A percentile compares a stretch with the other conserved stretches of the same genome.
These are phyloP conservation scores for Rhamnusium bicolor DNA, from an alignment of 2,888 invertebrate species.

Conservation along the genomic window DNA sequence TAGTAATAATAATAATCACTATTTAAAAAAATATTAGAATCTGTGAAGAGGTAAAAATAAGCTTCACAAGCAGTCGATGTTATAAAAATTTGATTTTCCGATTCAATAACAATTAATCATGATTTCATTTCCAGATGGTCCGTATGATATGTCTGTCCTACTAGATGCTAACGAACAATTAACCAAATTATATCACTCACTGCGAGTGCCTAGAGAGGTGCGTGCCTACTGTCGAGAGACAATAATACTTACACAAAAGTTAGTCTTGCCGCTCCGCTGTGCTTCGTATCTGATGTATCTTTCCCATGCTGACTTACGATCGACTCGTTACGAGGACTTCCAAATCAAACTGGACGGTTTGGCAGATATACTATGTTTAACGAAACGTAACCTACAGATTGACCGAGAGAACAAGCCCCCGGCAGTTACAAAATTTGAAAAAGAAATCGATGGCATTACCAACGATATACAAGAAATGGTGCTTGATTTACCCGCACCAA, in stretches of 20 bases:
- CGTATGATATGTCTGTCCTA: slow-evolving; percentile 45
- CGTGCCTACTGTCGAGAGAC: slow-evolving; percentile 58
- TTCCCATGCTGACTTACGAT: slow-evolving; percentile 61
- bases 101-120: too few species aligned
- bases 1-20: too few species aligned
- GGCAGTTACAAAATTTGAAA: slow-evolving; percentile 3
- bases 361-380: slow-evolving; percentile 58
- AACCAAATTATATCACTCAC: slow-evolving; percentile 53
- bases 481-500: slow-evolving; percentile 47
- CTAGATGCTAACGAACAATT: slow-evolving; percentile 59
- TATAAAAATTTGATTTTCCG: too few species aligned
- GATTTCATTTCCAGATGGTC: slow-evolving; percentile 41
- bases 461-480: slow-evolving; percentile 44
- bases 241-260: slow-evolving; percentile 60
- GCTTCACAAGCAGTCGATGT: too few species aligned
- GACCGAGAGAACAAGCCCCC: neutral
- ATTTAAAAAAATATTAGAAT: too few species aligned
- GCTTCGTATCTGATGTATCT: slow-evolving; percentile 58
- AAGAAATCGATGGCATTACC: slow-evolving; percentile 33
- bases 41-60: too few species aligned
- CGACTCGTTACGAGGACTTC: slow-evolving; percentile 60
- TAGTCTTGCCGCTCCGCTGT: slow-evolving; percentile 61
- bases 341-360: slow-evolving; percentile 60
- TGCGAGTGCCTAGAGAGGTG: slow-evolving; percentile 61
- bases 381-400: slow-evolving; percentile 22